Percentiles rank a stretch among this genome's conserved stretches.
Conservation (phyloP, 37 sponge, comb jelly and placozoan species). For the Theonella swinhoei region DNA sequence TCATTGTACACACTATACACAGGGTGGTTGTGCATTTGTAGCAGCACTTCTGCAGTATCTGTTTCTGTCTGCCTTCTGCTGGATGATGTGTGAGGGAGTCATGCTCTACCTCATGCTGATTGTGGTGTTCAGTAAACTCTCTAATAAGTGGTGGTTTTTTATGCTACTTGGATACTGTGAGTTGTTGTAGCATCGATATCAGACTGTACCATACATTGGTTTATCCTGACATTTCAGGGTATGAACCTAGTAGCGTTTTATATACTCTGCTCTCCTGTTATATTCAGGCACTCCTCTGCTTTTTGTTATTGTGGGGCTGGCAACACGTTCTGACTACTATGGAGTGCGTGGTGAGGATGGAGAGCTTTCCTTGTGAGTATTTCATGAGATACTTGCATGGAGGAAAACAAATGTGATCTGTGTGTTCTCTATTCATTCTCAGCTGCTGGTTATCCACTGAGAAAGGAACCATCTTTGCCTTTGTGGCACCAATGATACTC, state of each 20-base stretch:
- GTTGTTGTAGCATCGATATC: too few species aligned
- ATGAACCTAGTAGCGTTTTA: too few species aligned
- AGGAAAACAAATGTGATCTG: too few species aligned
- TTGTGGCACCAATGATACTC: conserved; percentile 59
- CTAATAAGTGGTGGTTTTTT: conserved; percentile 55
- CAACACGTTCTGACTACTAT: neutral
- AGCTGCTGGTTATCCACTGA: conserved; percentile 70
- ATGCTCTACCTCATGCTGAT: conserved; percentile 67
- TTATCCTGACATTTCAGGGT: too few species aligned
- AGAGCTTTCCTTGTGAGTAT: conserved; percentile 12
- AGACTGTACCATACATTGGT: too few species aligned
- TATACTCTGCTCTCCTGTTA: neutral
- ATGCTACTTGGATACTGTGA: conserved; percentile 49
- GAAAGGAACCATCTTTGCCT: conserved; percentile 60
- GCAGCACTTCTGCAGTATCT: conserved; percentile 53
- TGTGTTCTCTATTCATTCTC: too few species aligned
- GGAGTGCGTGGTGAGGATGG: conserved; percentile 11
- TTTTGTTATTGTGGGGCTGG: conserved; percentile 12
- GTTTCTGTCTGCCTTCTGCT: conserved; percentile 44
- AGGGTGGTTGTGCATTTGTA: conserved; percentile 42
- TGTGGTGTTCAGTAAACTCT: conserved; percentile 38
- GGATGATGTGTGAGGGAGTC: conserved; percentile 68
- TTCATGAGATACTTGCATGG: too few species aligned
- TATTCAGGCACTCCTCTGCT: conserved; percentile 15
- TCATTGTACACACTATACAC: neutral